Evolutionary conservation across 2,797 vertebrate genomes (phyloP), one percentile per base, ranked within the genome.

Genomic region (Danio jaintianensis): DNA sequence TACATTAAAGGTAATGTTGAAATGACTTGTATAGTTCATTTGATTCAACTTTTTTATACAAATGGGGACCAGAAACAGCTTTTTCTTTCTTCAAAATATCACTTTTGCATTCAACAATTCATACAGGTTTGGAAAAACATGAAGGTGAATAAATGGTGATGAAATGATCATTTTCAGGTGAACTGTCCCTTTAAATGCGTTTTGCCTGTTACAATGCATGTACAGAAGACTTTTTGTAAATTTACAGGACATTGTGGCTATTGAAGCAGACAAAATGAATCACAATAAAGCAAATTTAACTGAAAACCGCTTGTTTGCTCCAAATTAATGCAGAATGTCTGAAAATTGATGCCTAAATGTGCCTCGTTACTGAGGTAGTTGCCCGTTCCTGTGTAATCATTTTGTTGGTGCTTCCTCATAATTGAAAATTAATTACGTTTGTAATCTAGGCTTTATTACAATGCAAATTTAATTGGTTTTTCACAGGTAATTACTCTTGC

Each of bases 401-500:
- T 83, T 80, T 81, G 75, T 77, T 73, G 73, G 78, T 64, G 55
- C 78, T 76, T 83, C 70, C 80, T 84, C 82, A 67, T 84, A 81
- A 76, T 83, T 50, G 52, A 77, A 85, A 85, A 85, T 84, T 80
- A 85, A 87, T 85, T 85, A 85, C 40, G 48, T 74, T 68, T 81
- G 52, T 84, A 87, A 85, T 84, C 82, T 85, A 42, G 16, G 73
- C 56, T 80, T 77, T 67, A 82, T 85, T 82, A 82, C 81, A 81
- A 83, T 84, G 78, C 81, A 78, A 81, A 81, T 78, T 77, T 82
- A 87, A 85, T 87, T 87, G 83, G 74, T 83, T 83, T 84, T 84
- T 75, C 61, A 48, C 79, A 85, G 86, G 79, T 85, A 85, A 84
- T 87, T 85, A 84, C 72, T 87, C 86, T 84, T 83, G 82, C 72